phyloP scores from a whole-genome alignment of 1,140 invertebrate species.

The Limonius californicus region DNA sequence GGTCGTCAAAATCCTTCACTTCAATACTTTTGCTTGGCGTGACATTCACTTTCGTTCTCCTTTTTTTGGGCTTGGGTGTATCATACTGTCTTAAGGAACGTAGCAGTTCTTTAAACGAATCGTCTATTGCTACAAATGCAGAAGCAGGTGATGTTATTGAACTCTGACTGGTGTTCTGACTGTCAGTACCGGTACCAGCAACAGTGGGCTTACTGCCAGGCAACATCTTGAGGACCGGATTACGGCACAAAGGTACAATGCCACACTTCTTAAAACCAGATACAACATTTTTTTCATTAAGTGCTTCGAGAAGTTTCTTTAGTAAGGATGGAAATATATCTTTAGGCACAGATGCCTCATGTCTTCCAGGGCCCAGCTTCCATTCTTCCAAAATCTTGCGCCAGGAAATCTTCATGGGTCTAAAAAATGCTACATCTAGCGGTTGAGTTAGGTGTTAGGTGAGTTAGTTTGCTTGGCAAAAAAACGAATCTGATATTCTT shows the following conservation, averaged over 20 bases:
- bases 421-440: too few species aligned
- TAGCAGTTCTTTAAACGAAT: neutral
- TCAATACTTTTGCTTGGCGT: neutral
- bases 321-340: too few species aligned
- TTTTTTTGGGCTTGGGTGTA: neutral
- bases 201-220: too few species aligned
- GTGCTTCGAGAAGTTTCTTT: neutral
- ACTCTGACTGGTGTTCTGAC: too few species aligned
- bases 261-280: too few species aligned
- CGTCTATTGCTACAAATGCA: neutral
- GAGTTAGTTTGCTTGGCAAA: neutral
- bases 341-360: neutral
- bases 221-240: neutral
- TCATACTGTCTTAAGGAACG: neutral
- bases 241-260: too few species aligned
- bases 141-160: neutral
- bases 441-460: constrained; percentile 6
- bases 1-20: neutral
- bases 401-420: too few species aligned
- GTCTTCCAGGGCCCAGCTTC: neutral
- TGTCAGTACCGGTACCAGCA: too few species aligned
- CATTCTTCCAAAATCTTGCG: too few species aligned
- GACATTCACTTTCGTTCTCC: neutral
- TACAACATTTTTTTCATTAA: too few species aligned
- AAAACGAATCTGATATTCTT: neutral